phyloP scores from a whole-genome alignment of 2,113 vertebrate genomes.

The Pollimyrus isidori region DNA sequence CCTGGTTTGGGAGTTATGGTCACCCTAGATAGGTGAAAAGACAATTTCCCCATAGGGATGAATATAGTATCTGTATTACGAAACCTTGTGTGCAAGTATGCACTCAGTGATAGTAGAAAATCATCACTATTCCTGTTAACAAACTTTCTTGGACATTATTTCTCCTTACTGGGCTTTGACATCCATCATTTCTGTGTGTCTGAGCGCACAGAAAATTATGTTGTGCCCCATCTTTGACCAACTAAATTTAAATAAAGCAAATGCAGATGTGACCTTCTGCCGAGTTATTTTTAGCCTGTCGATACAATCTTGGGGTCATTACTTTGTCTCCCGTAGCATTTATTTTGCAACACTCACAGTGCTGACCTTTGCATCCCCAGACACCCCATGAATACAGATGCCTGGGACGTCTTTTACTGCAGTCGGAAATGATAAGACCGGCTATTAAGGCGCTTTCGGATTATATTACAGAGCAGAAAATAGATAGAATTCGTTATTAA shows the following conservation, averaged over 20 bases:
- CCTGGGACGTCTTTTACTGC: background rate
- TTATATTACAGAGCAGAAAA: background rate
- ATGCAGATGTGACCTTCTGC: conserved; percentile 45
- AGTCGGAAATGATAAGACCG: background rate
- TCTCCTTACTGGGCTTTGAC: background rate
- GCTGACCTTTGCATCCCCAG: conserved; percentile 34
- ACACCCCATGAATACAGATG: conserved; percentile 37
- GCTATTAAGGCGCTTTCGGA: background rate
- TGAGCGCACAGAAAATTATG: background rate
- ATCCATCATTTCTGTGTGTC: background rate
- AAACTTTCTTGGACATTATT: background rate
- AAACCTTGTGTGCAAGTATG: background rate
- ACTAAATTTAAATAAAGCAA: conserved; percentile 28
- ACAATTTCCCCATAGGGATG: background rate
- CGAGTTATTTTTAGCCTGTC: conserved; percentile 24
- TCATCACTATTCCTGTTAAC: background rate
- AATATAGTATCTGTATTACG: background rate
- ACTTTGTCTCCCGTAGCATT: conserved; percentile 35
- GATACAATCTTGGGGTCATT: conserved; percentile 36
- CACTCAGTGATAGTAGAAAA: background rate
- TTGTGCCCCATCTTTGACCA: background rate
- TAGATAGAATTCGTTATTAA: background rate
- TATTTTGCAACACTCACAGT: conserved; percentile 38
- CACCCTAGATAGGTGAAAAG: background rate
- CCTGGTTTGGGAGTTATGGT: background rate